These are phyloP conservation scores for Drosophila macrospina DNA, from an alignment of 2,888 invertebrate genomes.

Conservation along the genomic window DNA sequence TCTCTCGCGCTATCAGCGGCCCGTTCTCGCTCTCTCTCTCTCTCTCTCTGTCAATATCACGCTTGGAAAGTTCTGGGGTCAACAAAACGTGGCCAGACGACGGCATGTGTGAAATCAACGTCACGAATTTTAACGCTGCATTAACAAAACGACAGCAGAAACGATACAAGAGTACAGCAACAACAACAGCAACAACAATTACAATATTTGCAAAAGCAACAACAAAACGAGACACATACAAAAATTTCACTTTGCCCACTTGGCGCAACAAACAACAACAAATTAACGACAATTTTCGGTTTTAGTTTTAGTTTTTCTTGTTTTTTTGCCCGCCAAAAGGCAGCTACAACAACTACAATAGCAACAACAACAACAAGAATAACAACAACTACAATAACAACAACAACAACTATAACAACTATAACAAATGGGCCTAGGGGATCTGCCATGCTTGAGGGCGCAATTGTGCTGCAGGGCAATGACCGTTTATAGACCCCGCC, in stretches of 20 bases:
- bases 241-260: constrained; percentile 72
- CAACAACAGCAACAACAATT: constrained; percentile 31
- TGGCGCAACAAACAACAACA: constrained; percentile 45
- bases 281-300: constrained; percentile 72
- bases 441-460: constrained; percentile 77
- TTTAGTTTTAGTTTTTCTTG: constrained; percentile 40
- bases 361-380: constrained; percentile 4
- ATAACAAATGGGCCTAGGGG: constrained; percentile 16
- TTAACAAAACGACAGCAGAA: constrained; percentile 59
- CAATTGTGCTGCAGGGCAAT: constrained; percentile 76
- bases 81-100: constrained; percentile 63
- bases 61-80: constrained; percentile 67
- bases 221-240: constrained; percentile 35
- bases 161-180: constrained; percentile 33
- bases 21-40: not conserved
- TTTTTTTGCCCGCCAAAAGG: constrained; percentile 11
- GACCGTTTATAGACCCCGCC: constrained; percentile 44
- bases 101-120: constrained; percentile 63
- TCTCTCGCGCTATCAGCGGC: constrained; percentile 5
- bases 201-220: constrained; percentile 11
- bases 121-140: constrained; percentile 60
- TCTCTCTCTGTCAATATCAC: constrained; percentile 42
- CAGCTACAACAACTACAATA: not conserved
- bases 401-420: constrained; percentile 12
- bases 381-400: constrained; percentile 2